Evolutionary conservation across 2,888 invertebrate species (phyloP), one percentile per base, ranked within the genome.

Genomic region (Oconnorella tubifera): DNA sequence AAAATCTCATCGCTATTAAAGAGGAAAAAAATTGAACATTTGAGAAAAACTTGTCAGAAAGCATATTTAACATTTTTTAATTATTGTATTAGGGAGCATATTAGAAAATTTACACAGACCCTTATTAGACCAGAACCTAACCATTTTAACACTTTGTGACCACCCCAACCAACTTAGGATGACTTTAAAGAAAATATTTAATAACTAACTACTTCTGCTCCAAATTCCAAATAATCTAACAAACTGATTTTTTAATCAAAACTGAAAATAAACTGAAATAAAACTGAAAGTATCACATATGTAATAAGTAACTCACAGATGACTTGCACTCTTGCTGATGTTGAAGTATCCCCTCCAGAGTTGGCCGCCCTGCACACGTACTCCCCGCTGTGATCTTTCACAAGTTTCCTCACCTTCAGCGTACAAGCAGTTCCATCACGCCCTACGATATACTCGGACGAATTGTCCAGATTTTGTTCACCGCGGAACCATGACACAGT

Each of bases 351-450:
- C 51, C 81, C 81, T 33, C 76, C 78, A 23, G 73, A 62, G 68
- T 80, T 81, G 53, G 69, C 71, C 3, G 80, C 80, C 62, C 74
- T 76, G 71, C 79, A 80, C 27, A 76, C 76, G 71, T 78, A 79
- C 51, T 75, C 85, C 0, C 88, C 90, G 70, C 87, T 86, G 78
- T 91, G 90, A 1, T 87, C 87, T 53, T 86, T 76, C 64, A 84
- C 84, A 2, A 89, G 85, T 76, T 88, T 87, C 59, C 89, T 88
- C 71, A 91, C 88, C 73, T 86, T 87, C 64, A 92, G 79, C 32
- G 87, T 84, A 58, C 90, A 91, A 62, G 89, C 88, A 2, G 91
- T 91, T 76, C 91, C 91, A 77, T 91, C 91, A 77, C 89, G 90
- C 25, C 88, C 90, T 68, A 40, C 40, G 40, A 14, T 19, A 40